phyloP scores from a whole-genome alignment of 1,140 invertebrate genomes.

The Trichogramma pretiosum region DNA sequence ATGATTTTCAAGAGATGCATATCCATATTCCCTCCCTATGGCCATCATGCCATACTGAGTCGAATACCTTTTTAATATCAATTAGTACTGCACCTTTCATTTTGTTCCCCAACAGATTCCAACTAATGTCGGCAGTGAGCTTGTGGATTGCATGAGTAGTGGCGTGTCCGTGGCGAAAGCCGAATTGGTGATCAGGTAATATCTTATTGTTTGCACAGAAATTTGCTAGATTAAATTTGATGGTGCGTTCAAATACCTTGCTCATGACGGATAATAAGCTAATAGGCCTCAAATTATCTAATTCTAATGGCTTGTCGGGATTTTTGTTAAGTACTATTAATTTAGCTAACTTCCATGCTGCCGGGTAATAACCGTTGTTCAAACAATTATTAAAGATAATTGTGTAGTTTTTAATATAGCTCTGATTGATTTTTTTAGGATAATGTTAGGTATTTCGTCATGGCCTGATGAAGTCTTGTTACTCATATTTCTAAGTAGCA shows the following conservation, averaged over 20 bases:
- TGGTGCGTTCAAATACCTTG: slow-evolving; percentile 23
- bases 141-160: slow-evolving; percentile 16
- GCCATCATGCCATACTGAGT: slow-evolving; percentile 18
- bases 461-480: neutral
- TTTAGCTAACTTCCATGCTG: neutral
- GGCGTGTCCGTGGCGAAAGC: slow-evolving; percentile 17
- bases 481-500: neutral
- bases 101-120: neutral
- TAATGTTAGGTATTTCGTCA: neutral
- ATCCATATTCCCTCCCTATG: slow-evolving; percentile 11
- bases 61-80: slow-evolving; percentile 29
- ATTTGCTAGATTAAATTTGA: neutral
- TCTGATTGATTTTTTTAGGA: neutral
- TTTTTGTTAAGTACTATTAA: neutral
- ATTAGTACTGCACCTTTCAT: slow-evolving; percentile 18
- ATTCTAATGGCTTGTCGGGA: neutral
- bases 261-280: slow-evolving; percentile 27
- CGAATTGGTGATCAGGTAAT: slow-evolving; percentile 20
- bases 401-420: neutral
- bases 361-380: neutral
- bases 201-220: slow-evolving; percentile 18
- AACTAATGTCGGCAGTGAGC: slow-evolving; percentile 7
- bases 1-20: slow-evolving; percentile 10
- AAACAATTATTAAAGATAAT: neutral
- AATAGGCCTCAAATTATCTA: slow-evolving; percentile 23